Conservation (phyloP, 1,140 invertebrate genomes). For the Microplitis mediator region DNA sequence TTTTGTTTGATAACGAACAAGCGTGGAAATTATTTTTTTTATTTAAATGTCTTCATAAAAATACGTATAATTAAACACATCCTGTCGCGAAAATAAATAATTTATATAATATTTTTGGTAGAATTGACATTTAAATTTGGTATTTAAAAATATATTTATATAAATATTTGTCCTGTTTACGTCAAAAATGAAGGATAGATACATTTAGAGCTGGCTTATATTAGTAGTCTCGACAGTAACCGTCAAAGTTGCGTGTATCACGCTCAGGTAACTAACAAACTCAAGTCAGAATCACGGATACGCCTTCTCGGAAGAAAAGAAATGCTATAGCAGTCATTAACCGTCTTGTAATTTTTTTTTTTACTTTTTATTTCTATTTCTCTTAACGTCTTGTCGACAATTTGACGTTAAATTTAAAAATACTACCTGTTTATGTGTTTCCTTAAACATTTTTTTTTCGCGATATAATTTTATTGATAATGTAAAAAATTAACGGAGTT, state of each 20-base stretch:
- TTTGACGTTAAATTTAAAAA: not conserved
- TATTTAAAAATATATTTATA: not conserved
- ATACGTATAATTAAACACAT: no score
- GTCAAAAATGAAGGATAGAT: slow-evolving; percentile 10
- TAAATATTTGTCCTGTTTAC: slow-evolving; percentile 1
- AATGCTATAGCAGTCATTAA: slow-evolving; percentile 13
- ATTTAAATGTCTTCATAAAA: no score
- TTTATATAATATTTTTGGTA: not conserved
- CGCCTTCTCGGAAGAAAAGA: slow-evolving; percentile 8
- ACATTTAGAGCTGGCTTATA: not conserved
- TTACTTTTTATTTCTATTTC: slow-evolving; percentile 1
- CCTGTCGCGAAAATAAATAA: not conserved
- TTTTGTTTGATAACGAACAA: not conserved
- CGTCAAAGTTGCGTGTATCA: slow-evolving; percentile 17
- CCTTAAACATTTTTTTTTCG: no score
- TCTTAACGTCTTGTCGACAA: slow-evolving; percentile 1
- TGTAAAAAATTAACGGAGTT: no score
- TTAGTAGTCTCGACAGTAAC: slow-evolving; percentile 4
- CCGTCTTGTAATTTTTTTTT: not conserved
- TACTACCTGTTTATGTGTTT: no score
- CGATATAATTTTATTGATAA: no score
- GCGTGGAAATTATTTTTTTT: no score
- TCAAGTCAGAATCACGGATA: slow-evolving; percentile 13
- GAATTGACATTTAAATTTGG: not conserved
- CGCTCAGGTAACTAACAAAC: slow-evolving; percentile 2